phyloP scores from a whole-genome alignment of 1,140 invertebrate genomes.

The Orchesella cincta region DNA sequence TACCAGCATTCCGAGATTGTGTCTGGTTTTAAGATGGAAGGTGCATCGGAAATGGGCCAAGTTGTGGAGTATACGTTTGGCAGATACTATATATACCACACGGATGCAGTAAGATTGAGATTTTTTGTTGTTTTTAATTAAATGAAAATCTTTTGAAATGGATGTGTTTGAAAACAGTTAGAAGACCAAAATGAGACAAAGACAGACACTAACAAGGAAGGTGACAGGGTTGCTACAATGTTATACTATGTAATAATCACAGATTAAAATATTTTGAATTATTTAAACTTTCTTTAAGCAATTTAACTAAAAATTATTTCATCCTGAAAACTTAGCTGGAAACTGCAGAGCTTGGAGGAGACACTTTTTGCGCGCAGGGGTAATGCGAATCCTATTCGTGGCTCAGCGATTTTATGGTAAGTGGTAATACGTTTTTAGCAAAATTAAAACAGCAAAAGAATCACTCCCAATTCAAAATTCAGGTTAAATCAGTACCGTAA shows the following conservation, averaged over 20 bases:
- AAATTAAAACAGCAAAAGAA: too few relatives aligned
- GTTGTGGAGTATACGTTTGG: neutral
- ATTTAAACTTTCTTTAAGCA: too few relatives aligned
- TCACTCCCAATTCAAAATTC: too few relatives aligned
- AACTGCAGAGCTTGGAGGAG: neutral
- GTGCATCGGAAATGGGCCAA: neutral
- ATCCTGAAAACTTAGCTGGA: neutral
- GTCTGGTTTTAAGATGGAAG: neutral
- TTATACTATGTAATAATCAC: neutral
- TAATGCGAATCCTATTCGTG: neutral
- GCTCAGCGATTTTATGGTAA: neutral
- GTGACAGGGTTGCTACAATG: neutral
- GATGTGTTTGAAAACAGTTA: too few relatives aligned
- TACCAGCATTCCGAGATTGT: neutral
- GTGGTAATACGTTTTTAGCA: too few relatives aligned
- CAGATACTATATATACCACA: neutral
- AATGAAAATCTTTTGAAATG: neutral
- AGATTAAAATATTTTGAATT: too few relatives aligned
- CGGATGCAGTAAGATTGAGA: neutral
- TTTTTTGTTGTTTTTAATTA: too few relatives aligned
- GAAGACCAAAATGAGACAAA: too few relatives aligned
- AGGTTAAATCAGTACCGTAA: neutral
- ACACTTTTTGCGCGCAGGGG: neutral
- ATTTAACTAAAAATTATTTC: too few relatives aligned
- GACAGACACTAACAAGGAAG: too few relatives aligned